Conservation (phyloP, 2,113 vertebrate genomes). For the Pelusios castaneus region DNA sequence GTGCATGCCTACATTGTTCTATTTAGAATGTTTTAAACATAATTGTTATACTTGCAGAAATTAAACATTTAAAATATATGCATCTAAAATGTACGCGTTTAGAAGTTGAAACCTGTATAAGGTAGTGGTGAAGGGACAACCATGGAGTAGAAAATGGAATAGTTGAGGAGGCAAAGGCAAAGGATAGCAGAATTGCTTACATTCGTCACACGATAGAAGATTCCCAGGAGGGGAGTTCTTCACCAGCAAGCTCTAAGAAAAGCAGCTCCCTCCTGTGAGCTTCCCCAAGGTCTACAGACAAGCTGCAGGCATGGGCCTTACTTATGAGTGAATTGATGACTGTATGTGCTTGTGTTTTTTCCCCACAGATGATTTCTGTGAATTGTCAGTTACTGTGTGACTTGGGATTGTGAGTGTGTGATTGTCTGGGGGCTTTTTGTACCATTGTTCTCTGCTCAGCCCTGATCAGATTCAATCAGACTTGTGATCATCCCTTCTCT, state of each 20-base stretch:
- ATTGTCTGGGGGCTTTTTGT: too few relatives aligned
- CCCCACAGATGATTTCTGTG: too few relatives aligned
- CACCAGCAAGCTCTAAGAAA: background rate
- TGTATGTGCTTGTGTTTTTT: too few relatives aligned
- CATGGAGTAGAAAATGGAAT: background rate
- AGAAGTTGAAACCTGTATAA: background rate
- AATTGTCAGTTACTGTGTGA: too few relatives aligned
- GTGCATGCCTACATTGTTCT: background rate
- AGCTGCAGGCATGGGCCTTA: background rate
- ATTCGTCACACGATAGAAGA: background rate
- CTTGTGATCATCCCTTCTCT: too few relatives aligned
- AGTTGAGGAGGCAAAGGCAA: background rate
- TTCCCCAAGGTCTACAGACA: background rate
- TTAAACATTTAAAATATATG: background rate
- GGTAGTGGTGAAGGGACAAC: background rate
- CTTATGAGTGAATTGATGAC: too few relatives aligned
- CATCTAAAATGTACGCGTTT: background rate
- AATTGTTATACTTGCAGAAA: background rate
- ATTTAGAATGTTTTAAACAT: background rate
- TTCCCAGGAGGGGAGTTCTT: background rate
- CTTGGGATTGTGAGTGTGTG: too few relatives aligned
- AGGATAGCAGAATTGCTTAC: background rate
- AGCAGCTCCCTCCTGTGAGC: background rate
- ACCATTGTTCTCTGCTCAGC: too few relatives aligned
- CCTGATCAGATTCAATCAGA: too few relatives aligned